phyloP scores from a whole-genome alignment of 2,888 invertebrate genomes.

The Tigriopus californicus region DNA sequence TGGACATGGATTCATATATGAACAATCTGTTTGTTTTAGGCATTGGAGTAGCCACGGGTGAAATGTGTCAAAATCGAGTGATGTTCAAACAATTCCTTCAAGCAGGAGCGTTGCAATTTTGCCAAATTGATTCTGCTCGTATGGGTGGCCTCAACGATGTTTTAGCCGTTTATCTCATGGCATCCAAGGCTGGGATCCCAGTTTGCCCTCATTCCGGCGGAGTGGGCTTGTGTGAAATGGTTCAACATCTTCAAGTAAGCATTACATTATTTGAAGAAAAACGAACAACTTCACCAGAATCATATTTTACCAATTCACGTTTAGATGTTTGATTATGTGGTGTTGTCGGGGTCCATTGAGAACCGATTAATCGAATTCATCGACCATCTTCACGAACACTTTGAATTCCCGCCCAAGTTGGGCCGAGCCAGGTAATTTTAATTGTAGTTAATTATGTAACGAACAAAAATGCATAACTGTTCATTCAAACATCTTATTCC shows the following conservation, averaged over 20 bases:
- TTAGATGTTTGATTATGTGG: constrained; percentile 10
- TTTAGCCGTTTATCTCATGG: constrained; percentile 69
- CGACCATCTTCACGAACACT: constrained; percentile 77
- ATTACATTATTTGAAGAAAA: too few species aligned
- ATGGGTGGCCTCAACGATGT: constrained; percentile 76
- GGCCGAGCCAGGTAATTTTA: constrained; percentile 34
- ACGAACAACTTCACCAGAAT: background rate
- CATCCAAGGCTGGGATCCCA: constrained; percentile 51
- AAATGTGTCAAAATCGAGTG: constrained; percentile 75
- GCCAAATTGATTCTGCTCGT: constrained; percentile 75
- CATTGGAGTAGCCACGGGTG: constrained; percentile 75
- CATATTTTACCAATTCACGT: background rate
- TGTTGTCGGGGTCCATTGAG: constrained; percentile 45
- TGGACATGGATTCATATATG: background rate
- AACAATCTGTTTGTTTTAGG: constrained; percentile 28
- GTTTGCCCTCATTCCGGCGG: constrained; percentile 92
- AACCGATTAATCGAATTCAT: constrained; percentile 63
- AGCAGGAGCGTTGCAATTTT: constrained; percentile 57
- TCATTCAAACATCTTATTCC: background rate
- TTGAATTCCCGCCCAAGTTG: constrained; percentile 49
- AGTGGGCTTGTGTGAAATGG: constrained; percentile 79
- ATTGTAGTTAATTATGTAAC: background rate
- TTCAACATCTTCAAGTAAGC: constrained; percentile 57
- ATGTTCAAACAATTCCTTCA: constrained; percentile 80
- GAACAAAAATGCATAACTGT: background rate